A percentile compares a stretch with the other conserved stretches of the same genome.
Conservation (phyloP, 1,140 invertebrate species). For the Gryon sp. region DNA sequence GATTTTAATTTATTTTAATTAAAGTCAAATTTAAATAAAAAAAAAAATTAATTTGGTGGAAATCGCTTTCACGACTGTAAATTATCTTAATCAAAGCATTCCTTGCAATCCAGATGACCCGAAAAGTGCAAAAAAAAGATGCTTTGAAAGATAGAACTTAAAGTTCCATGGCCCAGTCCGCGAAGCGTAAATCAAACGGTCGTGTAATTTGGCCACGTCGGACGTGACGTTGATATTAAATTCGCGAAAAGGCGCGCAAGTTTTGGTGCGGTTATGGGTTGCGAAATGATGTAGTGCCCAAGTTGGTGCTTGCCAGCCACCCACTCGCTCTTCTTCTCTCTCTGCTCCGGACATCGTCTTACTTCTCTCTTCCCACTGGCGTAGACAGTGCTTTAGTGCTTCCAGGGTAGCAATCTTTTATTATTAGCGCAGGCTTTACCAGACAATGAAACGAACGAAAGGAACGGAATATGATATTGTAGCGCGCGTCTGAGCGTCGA, state of each 20-base stretch:
- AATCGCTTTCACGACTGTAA: too few relatives aligned
- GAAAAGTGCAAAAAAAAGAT: too few relatives aligned
- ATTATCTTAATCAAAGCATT: too few relatives aligned
- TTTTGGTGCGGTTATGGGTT: slow-evolving; percentile 76
- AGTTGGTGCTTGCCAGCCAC: slow-evolving; percentile 68
- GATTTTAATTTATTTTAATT: too few relatives aligned
- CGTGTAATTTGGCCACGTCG: slow-evolving; percentile 35
- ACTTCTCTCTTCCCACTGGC: too few relatives aligned
- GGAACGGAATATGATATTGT: slow-evolving; percentile 81
- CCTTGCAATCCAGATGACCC: too few relatives aligned
- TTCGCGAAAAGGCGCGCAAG: slow-evolving; percentile 74
- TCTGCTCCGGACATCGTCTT: too few relatives aligned
- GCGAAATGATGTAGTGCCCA: slow-evolving; percentile 78
- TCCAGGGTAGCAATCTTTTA: slow-evolving; percentile 80
- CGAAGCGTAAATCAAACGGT: slow-evolving; percentile 20
- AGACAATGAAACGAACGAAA: slow-evolving; percentile 80
- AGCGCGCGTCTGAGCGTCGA: slow-evolving; percentile 68
- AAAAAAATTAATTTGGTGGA: too few relatives aligned
- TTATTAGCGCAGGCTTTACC: slow-evolving; percentile 80
- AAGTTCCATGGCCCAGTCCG: too few relatives aligned
- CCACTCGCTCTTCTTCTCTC: slow-evolving; percentile 43
- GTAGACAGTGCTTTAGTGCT: slow-evolving; percentile 63
- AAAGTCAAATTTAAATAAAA: too few relatives aligned
- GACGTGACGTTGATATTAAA: slow-evolving; percentile 72
- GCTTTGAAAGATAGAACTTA: too few relatives aligned